Evolutionary conservation across 2,888 invertebrate species (phyloP).

Genomic region (Eremobia ochroleuca): DNA sequence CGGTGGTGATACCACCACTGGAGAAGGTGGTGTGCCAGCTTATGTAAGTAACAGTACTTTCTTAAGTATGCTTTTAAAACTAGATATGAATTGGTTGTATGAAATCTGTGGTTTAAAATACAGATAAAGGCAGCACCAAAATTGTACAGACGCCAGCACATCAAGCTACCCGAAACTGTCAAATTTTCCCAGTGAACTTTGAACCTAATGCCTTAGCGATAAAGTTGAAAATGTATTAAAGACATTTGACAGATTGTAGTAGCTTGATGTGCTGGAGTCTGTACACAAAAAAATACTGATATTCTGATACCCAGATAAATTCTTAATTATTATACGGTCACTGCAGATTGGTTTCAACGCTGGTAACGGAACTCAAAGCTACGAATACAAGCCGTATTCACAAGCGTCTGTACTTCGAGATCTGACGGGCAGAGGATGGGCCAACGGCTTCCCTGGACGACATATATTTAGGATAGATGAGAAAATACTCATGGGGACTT

Average conservation of each 20-base stretch:
- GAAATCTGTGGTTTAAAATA: not conserved
- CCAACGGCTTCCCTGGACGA: slow-evolving; percentile 96
- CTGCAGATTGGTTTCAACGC: slow-evolving; percentile 98
- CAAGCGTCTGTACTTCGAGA: slow-evolving; percentile 96
- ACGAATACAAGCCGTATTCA: slow-evolving; percentile 97
- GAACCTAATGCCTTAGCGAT: too few species aligned
- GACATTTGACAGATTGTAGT: too few species aligned
- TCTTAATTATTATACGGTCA: not conserved
- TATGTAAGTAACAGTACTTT: slow-evolving; percentile 92
- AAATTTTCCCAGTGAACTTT: too few species aligned
- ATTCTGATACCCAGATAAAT: not conserved
- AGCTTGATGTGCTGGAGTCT: too few species aligned
- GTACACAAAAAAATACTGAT: not conserved
- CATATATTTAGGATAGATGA: slow-evolving; percentile 99
- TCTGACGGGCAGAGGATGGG: slow-evolving; percentile 96
- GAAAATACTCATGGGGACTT: slow-evolving; percentile 97
- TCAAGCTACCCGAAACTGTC: too few species aligned
- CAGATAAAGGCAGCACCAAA: not conserved
- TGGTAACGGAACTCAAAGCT: slow-evolving; percentile 97
- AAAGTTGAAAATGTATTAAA: too few species aligned
- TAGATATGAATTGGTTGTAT: not conserved
- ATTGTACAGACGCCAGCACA: not conserved
- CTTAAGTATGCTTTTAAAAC: not conserved
- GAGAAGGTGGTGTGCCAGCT: slow-evolving; percentile 97
- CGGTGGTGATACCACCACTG: slow-evolving; percentile 96